These are phyloP conservation scores for Oryzias celebensis DNA, from an alignment of 2,113 vertebrate genomes.

Conservation along the genomic window DNA sequence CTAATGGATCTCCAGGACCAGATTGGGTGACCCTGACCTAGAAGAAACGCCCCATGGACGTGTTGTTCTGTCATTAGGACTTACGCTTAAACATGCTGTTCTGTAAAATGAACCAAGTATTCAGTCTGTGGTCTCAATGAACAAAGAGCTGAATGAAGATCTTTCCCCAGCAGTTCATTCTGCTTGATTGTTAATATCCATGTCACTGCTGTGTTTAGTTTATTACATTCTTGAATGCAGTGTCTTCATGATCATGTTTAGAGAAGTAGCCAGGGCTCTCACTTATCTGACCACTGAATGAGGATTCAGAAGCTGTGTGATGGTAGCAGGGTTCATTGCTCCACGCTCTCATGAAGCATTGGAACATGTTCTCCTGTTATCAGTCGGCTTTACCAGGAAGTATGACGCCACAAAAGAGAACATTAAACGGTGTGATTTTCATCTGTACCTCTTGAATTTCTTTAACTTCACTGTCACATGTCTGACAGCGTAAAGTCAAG, in stretches of 20 bases:
- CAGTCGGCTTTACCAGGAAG: too few species aligned
- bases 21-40: too few species aligned
- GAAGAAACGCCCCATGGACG: too few species aligned
- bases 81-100: too few species aligned
- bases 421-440: constrained; percentile 35
- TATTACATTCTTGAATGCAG: constrained; percentile 27
- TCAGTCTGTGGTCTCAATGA: too few species aligned
- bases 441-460: constrained; percentile 47
- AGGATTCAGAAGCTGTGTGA: constrained; percentile 49
- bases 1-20: too few species aligned
- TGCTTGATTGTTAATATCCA: constrained; percentile 27
- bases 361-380: constrained; percentile 1
- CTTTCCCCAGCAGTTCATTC: not conserved
- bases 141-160: not conserved
- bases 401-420: too few species aligned
- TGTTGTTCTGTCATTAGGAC: too few species aligned
- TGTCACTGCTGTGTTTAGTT: constrained; percentile 29
- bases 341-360: constrained; percentile 6
- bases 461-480: constrained; percentile 65
- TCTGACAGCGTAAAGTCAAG: constrained; percentile 47
- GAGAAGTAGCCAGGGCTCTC: constrained; percentile 23
- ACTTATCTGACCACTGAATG: constrained; percentile 42
- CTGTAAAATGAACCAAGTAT: too few species aligned
- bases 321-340: constrained; percentile 37
- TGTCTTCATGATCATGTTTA: constrained; percentile 33